Evolutionary conservation across 2,888 invertebrate species (phyloP).

Genomic region (Drosophila niveifrons): DNA sequence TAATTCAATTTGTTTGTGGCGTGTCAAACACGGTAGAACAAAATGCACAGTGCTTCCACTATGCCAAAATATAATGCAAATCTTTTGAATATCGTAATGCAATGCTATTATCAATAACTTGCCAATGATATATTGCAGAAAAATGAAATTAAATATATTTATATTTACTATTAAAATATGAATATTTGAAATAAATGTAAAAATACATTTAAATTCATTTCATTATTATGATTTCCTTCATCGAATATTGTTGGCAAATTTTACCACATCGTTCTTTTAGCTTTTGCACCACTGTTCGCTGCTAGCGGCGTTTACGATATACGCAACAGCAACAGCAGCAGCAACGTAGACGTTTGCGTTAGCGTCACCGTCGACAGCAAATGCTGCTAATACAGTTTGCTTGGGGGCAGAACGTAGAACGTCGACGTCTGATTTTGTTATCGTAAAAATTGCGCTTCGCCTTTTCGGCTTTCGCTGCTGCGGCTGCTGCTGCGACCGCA

Average conservation of each 20-base stretch:
- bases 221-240: no score
- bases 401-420: constrained; percentile 1
- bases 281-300: constrained; percentile 36
- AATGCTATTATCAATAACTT: neutral
- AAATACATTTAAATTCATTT: neutral
- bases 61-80: neutral
- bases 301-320: constrained; percentile 52
- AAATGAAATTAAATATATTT: no score
- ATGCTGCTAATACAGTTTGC: constrained; percentile 24
- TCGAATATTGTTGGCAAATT: no score
- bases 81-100: neutral
- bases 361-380: constrained; percentile 14
- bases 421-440: constrained; percentile 32
- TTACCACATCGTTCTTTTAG: no score
- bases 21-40: no score
- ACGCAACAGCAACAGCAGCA: constrained; percentile 30
- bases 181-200: no score
- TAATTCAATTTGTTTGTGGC: no score
- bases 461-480: constrained; percentile 9
- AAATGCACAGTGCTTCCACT: neutral
- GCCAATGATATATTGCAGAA: neutral
- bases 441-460: constrained; percentile 49
- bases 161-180: no score
- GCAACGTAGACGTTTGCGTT: constrained; percentile 18
- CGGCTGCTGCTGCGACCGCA: constrained; percentile 9